These are phyloP conservation scores for Enteromius afrohamiltoni DNA, from an alignment of 2,797 vertebrate genomes.

Conservation along the genomic window DNA sequence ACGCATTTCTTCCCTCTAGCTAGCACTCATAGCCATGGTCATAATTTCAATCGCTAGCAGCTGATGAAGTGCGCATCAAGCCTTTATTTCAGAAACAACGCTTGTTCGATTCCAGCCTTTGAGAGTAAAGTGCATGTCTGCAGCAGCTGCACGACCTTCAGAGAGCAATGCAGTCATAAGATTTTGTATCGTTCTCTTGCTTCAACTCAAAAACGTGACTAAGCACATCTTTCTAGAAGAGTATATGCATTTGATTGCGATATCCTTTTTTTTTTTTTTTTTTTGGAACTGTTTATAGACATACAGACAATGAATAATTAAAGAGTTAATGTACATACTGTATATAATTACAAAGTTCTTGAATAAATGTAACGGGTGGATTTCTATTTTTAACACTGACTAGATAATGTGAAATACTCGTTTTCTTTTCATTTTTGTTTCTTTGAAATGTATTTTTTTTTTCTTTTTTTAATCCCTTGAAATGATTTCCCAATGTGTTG, in stretches of 20 bases:
- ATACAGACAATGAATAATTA: slow-evolving; percentile 77
- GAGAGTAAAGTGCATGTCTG: slow-evolving; percentile 63
- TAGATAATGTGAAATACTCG: slow-evolving; percentile 82
- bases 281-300: slow-evolving; percentile 81
- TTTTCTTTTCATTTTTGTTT: slow-evolving; percentile 56
- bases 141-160: slow-evolving; percentile 52
- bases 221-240: slow-evolving; percentile 85
- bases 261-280: slow-evolving; percentile 72
- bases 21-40: slow-evolving; percentile 47
- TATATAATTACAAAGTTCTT: slow-evolving; percentile 82
- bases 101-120: slow-evolving; percentile 60
- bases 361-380: slow-evolving; percentile 84
- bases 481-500: slow-evolving; percentile 73
- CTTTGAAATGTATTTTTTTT: slow-evolving; percentile 69
- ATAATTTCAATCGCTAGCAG: slow-evolving; percentile 62
- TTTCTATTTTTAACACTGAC: slow-evolving; percentile 89
- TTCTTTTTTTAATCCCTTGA: slow-evolving; percentile 50
- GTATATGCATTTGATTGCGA: slow-evolving; percentile 81
- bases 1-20: slow-evolving; percentile 23
- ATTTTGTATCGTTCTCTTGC: slow-evolving; percentile 65
- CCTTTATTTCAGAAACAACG: slow-evolving; percentile 42
- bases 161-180: slow-evolving; percentile 63
- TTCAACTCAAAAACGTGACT: slow-evolving; percentile 72
- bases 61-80: slow-evolving; percentile 50
- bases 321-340: slow-evolving; percentile 81